Evolutionary conservation across 2,797 vertebrate species (phyloP), one percentile per base, ranked within the genome.

Genomic region (Sebastes cheni): DNA sequence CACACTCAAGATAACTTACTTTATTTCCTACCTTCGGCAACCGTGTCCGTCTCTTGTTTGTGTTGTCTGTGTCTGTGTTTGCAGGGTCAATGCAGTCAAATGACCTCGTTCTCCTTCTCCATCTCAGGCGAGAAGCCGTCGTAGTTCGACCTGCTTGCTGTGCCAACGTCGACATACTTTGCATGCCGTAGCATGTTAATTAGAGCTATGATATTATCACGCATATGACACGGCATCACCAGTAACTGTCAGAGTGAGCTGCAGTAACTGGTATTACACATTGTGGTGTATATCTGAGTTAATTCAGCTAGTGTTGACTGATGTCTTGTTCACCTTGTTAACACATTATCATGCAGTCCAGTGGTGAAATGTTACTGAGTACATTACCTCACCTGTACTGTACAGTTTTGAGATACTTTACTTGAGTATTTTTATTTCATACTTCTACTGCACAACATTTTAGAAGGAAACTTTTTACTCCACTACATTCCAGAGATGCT

Each of bases 51-150:
- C 65, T 75, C 62, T 72, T 88, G 88, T 93, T 91, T 91, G 88
- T 89, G 88, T 88, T 89, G 90, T 85, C 80, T 86, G 67, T 32
- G 83, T 86, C 79, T 89, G 78, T 89, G 90, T 92, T 91, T 91
- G 87, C 81, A 50, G 82, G 80, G 83, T 89, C 88, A 78, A 66
- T 82, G 54, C 62, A 80, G 81, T 82, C 73, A 36, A n/a, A n/a
- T 86, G 81, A 83, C 85, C 76, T 81, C 65, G 52, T 72, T 82
- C 77, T 83, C 65, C 50, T 74, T 73, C 77, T 86, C 42, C 12
- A 77, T 52, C 50, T 67, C 74, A 13, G 60, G 32, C 54, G 55
- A 76, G 42, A 70, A 30, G 62, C 64, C 30, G 13, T 27, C 65
- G 20, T 20, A 27, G 11, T 75, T 68, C 67, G 77, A 76, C 75